Evolutionary conservation across 2,113 vertebrate species (phyloP).

Genomic region (Odontophorus gujanensis): DNA sequence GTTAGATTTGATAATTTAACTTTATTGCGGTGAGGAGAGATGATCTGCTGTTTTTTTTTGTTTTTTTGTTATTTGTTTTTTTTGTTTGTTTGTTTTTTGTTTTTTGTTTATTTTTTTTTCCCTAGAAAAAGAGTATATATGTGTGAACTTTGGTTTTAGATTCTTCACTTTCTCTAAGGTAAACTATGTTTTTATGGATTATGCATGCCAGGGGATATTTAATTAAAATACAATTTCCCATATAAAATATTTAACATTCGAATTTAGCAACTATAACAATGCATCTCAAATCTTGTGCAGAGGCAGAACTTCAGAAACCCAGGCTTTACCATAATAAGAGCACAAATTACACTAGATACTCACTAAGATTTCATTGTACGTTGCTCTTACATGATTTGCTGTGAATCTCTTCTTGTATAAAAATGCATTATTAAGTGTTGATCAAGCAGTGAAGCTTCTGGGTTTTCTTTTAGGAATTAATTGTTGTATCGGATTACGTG

Average conservation of each 20-base stretch:
- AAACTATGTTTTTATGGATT: not conserved
- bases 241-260: not conserved
- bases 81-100: not conserved
- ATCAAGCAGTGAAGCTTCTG: not conserved
- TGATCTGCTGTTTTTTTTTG: not conserved
- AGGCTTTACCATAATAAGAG: not conserved
- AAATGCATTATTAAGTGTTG: not conserved
- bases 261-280: not conserved
- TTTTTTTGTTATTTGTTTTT: not conserved
- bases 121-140: not conserved
- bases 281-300: not conserved
- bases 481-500: not conserved
- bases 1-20: slow-evolving; percentile 63
- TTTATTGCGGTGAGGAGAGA: slow-evolving; percentile 43
- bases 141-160: not conserved
- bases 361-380: not conserved
- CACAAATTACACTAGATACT: accelerated
- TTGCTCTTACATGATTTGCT: not conserved
- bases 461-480: not conserved
- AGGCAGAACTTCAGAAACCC: not conserved
- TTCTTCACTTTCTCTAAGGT: not conserved
- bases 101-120: not conserved
- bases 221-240: not conserved
- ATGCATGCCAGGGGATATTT: not conserved
- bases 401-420: not conserved